phyloP scores from a whole-genome alignment of 2,797 vertebrate species.

The Clamator glandarius region DNA sequence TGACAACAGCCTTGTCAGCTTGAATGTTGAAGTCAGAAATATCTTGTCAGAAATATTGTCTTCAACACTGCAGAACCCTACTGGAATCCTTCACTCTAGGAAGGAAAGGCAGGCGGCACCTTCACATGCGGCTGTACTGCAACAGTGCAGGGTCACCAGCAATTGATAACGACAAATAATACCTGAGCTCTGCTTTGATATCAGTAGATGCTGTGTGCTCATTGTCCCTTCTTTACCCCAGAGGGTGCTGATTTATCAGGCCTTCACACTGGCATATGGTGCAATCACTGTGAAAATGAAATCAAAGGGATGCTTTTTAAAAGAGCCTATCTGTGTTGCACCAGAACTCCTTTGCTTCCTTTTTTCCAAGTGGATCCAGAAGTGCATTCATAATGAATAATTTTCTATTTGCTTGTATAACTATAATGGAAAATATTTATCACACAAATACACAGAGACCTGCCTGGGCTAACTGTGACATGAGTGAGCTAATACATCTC shows the following conservation, averaged over 20 bases:
- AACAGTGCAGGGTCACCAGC: background rate
- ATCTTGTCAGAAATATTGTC: slow-evolving; percentile 11
- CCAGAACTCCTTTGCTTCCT: background rate
- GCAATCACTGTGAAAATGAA: background rate
- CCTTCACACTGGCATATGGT: accelerated
- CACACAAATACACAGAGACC: background rate
- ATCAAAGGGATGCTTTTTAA: background rate
- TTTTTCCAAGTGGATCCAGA: background rate
- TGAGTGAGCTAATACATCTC: background rate
- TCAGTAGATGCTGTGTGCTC: background rate
- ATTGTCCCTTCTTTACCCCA: background rate
- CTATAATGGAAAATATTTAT: background rate
- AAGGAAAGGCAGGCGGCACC: background rate
- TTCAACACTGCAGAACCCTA: slow-evolving; percentile 21
- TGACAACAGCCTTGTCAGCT: slow-evolving; percentile 61
- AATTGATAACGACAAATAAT: background rate
- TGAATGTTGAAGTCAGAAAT: slow-evolving; percentile 61
- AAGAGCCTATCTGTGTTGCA: background rate
- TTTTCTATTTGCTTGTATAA: background rate
- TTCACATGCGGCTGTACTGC: accelerated
- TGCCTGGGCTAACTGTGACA: background rate
- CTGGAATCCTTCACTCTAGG: background rate
- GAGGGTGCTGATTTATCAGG: background rate
- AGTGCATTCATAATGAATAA: background rate
- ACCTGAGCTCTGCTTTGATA: background rate